Conservation (phyloP, 2,797 vertebrate species). For the Mormyrops boulengeri region DNA sequence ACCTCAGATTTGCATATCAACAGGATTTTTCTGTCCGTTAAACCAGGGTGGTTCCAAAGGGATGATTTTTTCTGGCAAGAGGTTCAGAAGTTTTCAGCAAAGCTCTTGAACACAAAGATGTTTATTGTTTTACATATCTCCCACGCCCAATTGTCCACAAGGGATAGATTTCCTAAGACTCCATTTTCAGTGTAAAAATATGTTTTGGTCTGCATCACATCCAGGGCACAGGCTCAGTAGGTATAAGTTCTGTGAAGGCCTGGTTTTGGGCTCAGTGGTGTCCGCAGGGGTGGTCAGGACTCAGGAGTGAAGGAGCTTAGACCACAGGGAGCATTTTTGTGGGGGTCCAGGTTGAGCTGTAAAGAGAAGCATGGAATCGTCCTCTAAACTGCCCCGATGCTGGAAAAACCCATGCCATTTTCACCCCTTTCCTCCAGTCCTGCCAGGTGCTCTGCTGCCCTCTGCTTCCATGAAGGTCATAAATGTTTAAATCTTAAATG, state of each 20-base stretch:
- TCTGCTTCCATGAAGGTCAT: background rate
- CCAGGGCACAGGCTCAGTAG: background rate
- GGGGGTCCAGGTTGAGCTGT: background rate
- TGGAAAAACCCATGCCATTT: background rate
- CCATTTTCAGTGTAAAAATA: background rate
- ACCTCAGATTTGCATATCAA: slow-evolving; percentile 4
- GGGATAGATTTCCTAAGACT: background rate
- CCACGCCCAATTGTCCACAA: background rate
- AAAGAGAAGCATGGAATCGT: background rate
- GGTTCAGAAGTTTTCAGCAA: background rate
- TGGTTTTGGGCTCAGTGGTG: background rate
- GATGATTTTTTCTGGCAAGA: background rate
- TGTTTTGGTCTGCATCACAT: background rate
- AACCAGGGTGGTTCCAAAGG: background rate
- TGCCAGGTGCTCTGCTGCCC: background rate
- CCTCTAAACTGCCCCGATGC: background rate
- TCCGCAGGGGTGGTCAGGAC: background rate
- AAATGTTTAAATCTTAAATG: background rate
- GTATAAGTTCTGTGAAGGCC: background rate
- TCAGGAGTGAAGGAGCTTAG: background rate
- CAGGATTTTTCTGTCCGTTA: slow-evolving; percentile 7
- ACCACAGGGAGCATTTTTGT: background rate
- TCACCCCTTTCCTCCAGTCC: background rate
- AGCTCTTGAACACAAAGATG: background rate
- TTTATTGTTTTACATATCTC: slow-evolving; percentile 5